Percentiles rank a stretch among this genome's conserved stretches.
phyloP scores from a whole-genome alignment of 2,888 invertebrate species.

The Salpingus planirostris region DNA sequence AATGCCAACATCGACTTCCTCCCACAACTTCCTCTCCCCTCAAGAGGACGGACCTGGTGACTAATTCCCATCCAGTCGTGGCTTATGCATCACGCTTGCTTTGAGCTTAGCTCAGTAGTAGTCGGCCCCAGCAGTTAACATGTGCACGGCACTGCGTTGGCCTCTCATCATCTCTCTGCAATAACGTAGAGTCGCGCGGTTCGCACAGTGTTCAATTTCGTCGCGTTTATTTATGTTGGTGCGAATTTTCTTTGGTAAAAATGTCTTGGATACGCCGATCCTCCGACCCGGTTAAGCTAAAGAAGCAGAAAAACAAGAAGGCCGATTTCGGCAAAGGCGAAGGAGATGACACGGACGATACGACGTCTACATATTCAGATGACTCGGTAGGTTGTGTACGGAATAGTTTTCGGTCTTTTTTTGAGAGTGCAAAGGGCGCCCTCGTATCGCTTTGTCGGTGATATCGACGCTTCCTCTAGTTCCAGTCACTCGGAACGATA shows the following conservation, averaged over 20 bases:
- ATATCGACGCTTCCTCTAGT: too few species aligned
- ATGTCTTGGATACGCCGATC: constrained; percentile 33
- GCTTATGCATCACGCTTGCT: constrained; percentile 12
- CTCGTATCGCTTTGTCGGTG: too few species aligned
- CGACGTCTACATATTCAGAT: constrained; percentile 29
- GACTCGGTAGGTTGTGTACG: constrained; percentile 32
- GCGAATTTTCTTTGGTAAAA: constrained; percentile 1
- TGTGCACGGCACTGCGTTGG: too few species aligned
- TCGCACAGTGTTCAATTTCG: neutral
- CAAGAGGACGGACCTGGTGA: constrained; percentile 31
- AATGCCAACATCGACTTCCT: constrained; percentile 1
- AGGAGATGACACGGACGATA: constrained; percentile 21
- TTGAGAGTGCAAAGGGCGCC: too few species aligned
- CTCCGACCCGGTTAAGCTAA: constrained; percentile 26
- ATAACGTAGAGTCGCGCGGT: too few species aligned
- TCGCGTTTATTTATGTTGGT: constrained; percentile 7
- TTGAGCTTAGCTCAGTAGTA: constrained; percentile 12
- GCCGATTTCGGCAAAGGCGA: too few species aligned
- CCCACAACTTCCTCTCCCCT: constrained; percentile 21
- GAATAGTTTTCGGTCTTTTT: too few species aligned
- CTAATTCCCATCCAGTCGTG: constrained; percentile 27
- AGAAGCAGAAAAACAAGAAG: constrained; percentile 10
- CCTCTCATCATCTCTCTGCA: neutral
- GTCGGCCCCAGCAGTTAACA: constrained; percentile 20
- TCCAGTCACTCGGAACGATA: too few species aligned